Evolutionary conservation across 1,140 invertebrate genomes (phyloP).

Genomic region (Drosophila prosaltans): DNA sequence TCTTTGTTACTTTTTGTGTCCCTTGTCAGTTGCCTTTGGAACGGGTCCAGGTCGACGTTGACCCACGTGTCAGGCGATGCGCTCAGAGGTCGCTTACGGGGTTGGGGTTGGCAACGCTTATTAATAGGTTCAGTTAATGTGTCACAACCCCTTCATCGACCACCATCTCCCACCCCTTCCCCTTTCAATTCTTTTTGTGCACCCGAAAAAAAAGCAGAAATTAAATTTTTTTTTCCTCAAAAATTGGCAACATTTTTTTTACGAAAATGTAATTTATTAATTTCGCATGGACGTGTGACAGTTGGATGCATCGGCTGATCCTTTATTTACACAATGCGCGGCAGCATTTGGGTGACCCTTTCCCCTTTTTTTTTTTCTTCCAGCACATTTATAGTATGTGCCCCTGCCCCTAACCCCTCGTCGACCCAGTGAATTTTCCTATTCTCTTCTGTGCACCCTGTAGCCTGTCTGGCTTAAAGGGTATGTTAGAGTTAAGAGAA

Average conservation of each 20-base stretch:
- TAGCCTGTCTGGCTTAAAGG: neutral
- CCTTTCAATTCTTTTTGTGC: slow-evolving; percentile 14
- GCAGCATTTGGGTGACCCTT: slow-evolving; percentile 71
- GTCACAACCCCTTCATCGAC: slow-evolving; percentile 68
- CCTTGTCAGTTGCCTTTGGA: slow-evolving; percentile 49
- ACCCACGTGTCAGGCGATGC: slow-evolving; percentile 67
- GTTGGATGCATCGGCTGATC: slow-evolving; percentile 67
- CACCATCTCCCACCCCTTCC: slow-evolving; percentile 42
- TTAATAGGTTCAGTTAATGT: slow-evolving; percentile 82
- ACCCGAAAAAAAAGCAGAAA: slow-evolving; percentile 48
- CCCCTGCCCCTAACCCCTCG: slow-evolving; percentile 31
- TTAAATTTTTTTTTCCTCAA: slow-evolving; percentile 60
- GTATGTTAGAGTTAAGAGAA: neutral
- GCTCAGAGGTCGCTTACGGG: slow-evolving; percentile 48
- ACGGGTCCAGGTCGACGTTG: slow-evolving; percentile 54
- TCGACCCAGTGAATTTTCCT: slow-evolving; percentile 35
- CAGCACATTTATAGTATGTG: too few relatives aligned
- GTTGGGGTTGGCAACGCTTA: slow-evolving; percentile 70
- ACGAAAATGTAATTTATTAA: slow-evolving; percentile 76
- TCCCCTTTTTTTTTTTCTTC: slow-evolving; percentile 28
- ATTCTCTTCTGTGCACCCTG: neutral
- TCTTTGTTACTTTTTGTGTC: slow-evolving; percentile 29
- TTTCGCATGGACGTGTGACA: slow-evolving; percentile 75
- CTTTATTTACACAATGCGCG: slow-evolving; percentile 79
- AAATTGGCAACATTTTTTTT: slow-evolving; percentile 73